phyloP scores from a whole-genome alignment of 2,888 invertebrate species.

The Agrochola litura region DNA sequence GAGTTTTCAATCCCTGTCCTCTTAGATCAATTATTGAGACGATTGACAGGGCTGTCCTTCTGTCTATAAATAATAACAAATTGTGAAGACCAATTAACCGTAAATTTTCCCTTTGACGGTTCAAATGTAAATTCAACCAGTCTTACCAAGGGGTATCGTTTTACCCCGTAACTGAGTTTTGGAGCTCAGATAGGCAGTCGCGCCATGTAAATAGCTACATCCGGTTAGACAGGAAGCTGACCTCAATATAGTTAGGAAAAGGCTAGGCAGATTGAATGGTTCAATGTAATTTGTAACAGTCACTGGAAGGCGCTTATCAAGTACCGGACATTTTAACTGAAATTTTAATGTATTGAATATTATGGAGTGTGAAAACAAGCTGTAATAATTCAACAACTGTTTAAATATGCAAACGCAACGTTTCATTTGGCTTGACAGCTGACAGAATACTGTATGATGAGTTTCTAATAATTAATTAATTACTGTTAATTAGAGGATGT shows the following conservation, averaged over 20 bases:
- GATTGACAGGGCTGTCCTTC: too few species aligned
- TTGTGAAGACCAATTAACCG: slow-evolving; percentile 4
- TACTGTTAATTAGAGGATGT: slow-evolving; percentile 10
- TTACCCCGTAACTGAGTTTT: too few species aligned
- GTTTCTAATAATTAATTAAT: slow-evolving; percentile 11
- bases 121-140: slow-evolving; percentile 6
- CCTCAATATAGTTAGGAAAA: too few species aligned
- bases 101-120: not conserved
- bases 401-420: slow-evolving; percentile 26
- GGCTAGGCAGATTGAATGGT: too few species aligned
- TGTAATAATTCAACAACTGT: slow-evolving; percentile 14
- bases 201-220: too few species aligned
- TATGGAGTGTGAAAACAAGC: not conserved
- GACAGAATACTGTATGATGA: slow-evolving; percentile 12
- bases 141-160: too few species aligned
- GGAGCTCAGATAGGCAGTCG: too few species aligned
- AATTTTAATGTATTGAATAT: not conserved
- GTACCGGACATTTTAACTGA: not conserved
- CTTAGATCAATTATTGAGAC: not conserved
- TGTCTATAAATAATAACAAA: not conserved
- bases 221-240: too few species aligned
- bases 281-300: slow-evolving; percentile 5
- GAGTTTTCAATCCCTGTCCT: not conserved
- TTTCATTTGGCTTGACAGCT: slow-evolving; percentile 45
- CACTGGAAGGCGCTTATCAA: not conserved